Conservation (phyloP, 2,797 vertebrate genomes). For the Schizopygopsis malacanthus region DNA sequence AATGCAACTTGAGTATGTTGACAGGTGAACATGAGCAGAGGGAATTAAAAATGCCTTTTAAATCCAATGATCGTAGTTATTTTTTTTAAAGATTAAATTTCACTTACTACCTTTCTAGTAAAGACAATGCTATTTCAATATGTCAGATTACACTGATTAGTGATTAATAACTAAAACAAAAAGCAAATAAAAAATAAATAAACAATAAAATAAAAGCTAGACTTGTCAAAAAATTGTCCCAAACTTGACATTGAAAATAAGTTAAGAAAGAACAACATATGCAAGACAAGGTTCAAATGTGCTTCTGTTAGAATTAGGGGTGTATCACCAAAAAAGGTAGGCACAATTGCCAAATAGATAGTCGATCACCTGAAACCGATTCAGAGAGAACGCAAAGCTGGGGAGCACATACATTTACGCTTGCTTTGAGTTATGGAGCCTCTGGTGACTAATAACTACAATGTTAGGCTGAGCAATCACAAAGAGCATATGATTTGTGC, state of each 20-base stretch:
- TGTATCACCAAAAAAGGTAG: not conserved
- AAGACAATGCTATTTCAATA: constrained; percentile 1
- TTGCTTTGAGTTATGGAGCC: constrained; percentile 26
- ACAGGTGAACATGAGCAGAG: no score
- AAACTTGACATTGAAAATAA: not conserved
- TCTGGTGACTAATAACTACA: constrained; percentile 40
- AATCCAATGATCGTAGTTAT: no score
- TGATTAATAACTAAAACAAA: not conserved
- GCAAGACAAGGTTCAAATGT: constrained; percentile 1
- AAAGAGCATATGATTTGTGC: not conserved
- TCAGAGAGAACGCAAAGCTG: constrained; percentile 7
- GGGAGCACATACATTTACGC: constrained; percentile 21
- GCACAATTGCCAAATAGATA: not conserved
- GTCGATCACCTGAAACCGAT: constrained; percentile 14
- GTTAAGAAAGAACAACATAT: not conserved
- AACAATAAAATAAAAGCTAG: not conserved
- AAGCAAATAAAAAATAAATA: not conserved
- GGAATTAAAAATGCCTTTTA: no score
- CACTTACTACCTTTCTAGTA: not conserved
- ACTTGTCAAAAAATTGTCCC: not conserved
- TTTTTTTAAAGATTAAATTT: no score
- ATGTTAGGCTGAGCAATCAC: constrained; percentile 5
- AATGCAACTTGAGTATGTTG: no score
- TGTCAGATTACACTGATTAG: not conserved
- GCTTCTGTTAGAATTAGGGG: not conserved